Percentiles rank a stretch among this genome's conserved stretches.
Evolutionary conservation across 2,888 invertebrate species (phyloP).

Genomic region (Limnephilus auricula): DNA sequence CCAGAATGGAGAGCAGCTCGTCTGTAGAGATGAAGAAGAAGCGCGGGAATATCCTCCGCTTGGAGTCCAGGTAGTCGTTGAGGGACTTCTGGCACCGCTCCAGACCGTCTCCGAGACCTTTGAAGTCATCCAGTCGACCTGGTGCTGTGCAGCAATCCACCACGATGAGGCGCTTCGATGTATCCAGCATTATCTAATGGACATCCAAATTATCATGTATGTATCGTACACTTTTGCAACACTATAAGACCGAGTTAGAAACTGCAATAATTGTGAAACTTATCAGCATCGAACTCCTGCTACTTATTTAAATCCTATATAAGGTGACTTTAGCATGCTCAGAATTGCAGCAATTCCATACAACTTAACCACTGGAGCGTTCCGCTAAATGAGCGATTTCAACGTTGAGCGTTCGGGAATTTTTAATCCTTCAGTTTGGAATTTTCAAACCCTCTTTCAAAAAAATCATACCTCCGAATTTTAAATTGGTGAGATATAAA

Average conservation of each 20-base stretch:
- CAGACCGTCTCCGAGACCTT: constrained; percentile 84
- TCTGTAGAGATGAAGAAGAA: constrained; percentile 97
- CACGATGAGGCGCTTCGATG: constrained; percentile 87
- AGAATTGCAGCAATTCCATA: no score
- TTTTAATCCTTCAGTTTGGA: no score
- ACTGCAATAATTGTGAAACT: background rate
- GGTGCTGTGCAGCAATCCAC: constrained; percentile 86
- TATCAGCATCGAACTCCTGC: no score
- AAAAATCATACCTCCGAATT: no score
- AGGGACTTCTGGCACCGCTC: constrained; percentile 95
- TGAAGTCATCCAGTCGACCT: constrained; percentile 87
- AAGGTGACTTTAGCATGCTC: no score
- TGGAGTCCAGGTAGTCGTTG: constrained; percentile 92
- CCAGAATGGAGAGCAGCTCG: constrained; percentile 92
- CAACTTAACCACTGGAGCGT: no score
- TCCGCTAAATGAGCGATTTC: no score
- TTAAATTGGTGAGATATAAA: no score
- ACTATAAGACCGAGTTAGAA: background rate
- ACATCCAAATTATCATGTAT: background rate
- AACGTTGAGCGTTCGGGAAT: no score
- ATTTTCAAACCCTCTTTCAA: no score
- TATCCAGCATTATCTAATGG: constrained; percentile 88
- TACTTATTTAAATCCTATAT: background rate
- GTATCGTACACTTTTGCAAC: background rate
- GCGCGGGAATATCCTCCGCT: constrained; percentile 91